phyloP scores from a whole-genome alignment of 2,113 vertebrate genomes.

The Azemiops feae region DNA sequence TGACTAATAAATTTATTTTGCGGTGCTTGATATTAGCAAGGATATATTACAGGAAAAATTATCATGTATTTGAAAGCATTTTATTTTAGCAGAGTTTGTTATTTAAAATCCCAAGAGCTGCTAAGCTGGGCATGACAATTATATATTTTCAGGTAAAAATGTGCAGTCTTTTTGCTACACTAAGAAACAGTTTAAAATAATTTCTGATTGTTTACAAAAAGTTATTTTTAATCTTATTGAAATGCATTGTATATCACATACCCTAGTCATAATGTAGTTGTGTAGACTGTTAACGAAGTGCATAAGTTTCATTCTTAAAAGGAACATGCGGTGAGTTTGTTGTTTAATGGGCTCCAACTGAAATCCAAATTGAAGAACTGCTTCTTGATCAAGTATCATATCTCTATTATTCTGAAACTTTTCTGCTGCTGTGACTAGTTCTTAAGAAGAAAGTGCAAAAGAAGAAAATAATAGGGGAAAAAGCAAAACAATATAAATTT shows the following conservation, averaged over 20 bases:
- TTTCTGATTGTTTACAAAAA: slow-evolving; percentile 17
- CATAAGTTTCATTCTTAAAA: slow-evolving; percentile 96
- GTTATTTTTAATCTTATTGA: slow-evolving; percentile 14
- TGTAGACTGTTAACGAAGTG: slow-evolving; percentile 99
- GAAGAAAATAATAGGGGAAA: background rate
- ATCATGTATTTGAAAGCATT: background rate
- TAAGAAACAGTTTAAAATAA: background rate
- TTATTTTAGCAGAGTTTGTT: background rate
- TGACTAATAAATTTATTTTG: slow-evolving; percentile 11
- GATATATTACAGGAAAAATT: slow-evolving; percentile 5
- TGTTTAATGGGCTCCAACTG: slow-evolving; percentile 76
- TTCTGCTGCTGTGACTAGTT: slow-evolving; percentile 79
- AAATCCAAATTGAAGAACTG: slow-evolving; percentile 32
- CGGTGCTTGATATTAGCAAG: background rate
- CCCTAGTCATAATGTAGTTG: slow-evolving; percentile 98
- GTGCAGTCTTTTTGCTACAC: background rate
- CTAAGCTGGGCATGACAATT: background rate
- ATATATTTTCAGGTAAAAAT: slow-evolving; percentile 11
- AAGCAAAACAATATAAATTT: background rate
- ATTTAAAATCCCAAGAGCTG: background rate
- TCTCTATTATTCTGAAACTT: slow-evolving; percentile 66
- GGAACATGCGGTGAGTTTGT: slow-evolving; percentile 94
- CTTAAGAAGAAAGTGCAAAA: slow-evolving; percentile 57
- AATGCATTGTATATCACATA: slow-evolving; percentile 72
- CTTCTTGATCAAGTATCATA: slow-evolving; percentile 61